These are phyloP conservation scores for Metopolophium dirhodum DNA, from an alignment of 1,140 invertebrate genomes.

Conservation along the genomic window DNA sequence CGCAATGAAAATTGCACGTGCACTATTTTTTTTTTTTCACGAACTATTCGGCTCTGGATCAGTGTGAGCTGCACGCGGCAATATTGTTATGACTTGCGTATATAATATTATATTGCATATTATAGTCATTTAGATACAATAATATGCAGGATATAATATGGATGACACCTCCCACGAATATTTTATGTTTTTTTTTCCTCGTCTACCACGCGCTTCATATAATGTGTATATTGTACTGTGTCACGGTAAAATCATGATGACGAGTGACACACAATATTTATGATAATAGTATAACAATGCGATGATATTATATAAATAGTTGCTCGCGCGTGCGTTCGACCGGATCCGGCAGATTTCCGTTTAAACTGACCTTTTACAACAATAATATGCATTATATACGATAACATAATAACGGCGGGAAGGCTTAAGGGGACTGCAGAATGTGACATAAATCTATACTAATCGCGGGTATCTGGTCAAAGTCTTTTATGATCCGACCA, in stretches of 20 bases:
- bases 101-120: not conserved
- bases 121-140: too few species aligned
- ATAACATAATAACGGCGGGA: not conserved
- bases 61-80: not conserved
- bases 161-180: slow-evolving; percentile 33
- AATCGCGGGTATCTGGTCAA: not conserved
- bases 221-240: too few species aligned
- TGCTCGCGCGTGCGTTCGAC: not conserved
- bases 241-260: not conserved
- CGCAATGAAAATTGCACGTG: slow-evolving; percentile 1
- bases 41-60: not conserved
- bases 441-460: slow-evolving; percentile 10
- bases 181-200: not conserved
- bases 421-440: not conserved
- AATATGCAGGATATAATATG: not conserved
- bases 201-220: too few species aligned
- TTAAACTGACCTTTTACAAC: slow-evolving; percentile 6
- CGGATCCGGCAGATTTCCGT: not conserved
- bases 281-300: slow-evolving; percentile 4
- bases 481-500: not conserved
- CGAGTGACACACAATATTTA: not conserved
- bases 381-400: not conserved
- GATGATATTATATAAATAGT: not conserved
- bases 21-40: not conserved
- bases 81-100: not conserved